phyloP scores from a whole-genome alignment of 2,113 vertebrate genomes.

The Gymnobelideus leadbeateri region DNA sequence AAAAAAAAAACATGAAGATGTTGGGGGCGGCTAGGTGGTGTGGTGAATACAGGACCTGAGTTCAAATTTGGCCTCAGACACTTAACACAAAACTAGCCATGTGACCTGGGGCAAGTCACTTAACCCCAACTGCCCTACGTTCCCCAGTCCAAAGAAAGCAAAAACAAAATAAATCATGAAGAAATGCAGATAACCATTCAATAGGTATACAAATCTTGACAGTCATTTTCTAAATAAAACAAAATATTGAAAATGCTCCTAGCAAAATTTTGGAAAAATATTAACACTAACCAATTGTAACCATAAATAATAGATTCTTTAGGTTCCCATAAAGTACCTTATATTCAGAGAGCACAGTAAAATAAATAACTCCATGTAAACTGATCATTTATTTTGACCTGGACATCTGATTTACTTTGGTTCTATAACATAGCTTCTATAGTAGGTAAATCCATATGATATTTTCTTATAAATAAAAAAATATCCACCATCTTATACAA shows the following conservation, averaged over 20 bases:
- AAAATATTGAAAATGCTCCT: background rate
- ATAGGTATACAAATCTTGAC: background rate
- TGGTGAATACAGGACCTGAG: no score
- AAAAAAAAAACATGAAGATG: no score
- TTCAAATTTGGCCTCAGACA: no score
- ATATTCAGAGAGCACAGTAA: background rate
- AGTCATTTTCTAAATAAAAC: slow-evolving; percentile 43
- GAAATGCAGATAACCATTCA: slow-evolving; percentile 14
- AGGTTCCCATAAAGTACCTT: slow-evolving; percentile 1
- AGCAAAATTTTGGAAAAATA: slow-evolving; percentile 31
- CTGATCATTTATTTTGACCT: slow-evolving; percentile 13
- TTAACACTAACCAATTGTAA: slow-evolving; percentile 4
- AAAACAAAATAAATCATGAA: background rate
- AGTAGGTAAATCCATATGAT: slow-evolving; percentile 22
- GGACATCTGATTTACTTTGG: slow-evolving; percentile 21
- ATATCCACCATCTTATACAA: background rate
- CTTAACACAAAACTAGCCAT: no score
- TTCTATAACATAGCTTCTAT: slow-evolving; percentile 28
- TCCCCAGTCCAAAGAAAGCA: no score
- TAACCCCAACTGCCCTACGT: no score
- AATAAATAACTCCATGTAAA: slow-evolving; percentile 2
- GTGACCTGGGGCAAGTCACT: no score
- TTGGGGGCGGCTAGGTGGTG: no score
- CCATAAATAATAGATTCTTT: slow-evolving; percentile 15
- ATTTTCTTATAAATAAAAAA: slow-evolving; percentile 32